Percentiles rank a stretch among this genome's conserved stretches.
Evolutionary conservation across 2,797 vertebrate genomes (phyloP).

Genomic region (Loriculus beryllinus): DNA sequence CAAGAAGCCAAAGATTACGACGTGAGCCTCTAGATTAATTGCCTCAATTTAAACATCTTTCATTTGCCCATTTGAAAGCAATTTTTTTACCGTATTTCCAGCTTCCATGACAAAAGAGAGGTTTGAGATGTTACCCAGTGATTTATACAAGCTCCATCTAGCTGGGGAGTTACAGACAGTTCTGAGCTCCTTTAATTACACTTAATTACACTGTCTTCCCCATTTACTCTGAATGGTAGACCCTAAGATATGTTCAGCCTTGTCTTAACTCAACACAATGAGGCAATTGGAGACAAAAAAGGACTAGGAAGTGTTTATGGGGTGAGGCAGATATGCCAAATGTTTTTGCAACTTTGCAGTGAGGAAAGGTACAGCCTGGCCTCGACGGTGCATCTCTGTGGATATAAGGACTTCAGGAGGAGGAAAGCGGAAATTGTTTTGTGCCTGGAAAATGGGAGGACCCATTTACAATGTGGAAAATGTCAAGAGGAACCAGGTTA

Average conservation of each 20-base stretch:
- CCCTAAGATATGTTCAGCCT: neutral
- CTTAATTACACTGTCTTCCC: neutral
- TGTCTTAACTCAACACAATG: neutral
- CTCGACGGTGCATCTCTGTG: accelerated
- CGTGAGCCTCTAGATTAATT: neutral
- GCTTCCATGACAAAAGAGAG: neutral
- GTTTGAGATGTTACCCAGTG: neutral
- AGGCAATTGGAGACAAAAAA: neutral
- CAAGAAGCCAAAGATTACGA: neutral
- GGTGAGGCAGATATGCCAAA: neutral
- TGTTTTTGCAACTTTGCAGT: neutral
- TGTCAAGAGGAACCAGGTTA: neutral
- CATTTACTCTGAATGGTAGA: neutral
- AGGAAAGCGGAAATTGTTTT: neutral
- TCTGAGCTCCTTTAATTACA: neutral
- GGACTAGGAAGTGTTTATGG: neutral
- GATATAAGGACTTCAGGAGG: accelerated
- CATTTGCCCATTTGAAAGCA: neutral
- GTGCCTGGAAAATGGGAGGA: neutral
- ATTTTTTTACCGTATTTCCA: neutral
- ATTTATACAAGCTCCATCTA: neutral
- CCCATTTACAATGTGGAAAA: neutral
- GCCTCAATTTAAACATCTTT: neutral
- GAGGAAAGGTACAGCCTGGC: neutral
- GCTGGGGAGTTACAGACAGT: neutral